Conservation (phyloP, 2,888 invertebrate species). For the Ametastegia equiseti region DNA sequence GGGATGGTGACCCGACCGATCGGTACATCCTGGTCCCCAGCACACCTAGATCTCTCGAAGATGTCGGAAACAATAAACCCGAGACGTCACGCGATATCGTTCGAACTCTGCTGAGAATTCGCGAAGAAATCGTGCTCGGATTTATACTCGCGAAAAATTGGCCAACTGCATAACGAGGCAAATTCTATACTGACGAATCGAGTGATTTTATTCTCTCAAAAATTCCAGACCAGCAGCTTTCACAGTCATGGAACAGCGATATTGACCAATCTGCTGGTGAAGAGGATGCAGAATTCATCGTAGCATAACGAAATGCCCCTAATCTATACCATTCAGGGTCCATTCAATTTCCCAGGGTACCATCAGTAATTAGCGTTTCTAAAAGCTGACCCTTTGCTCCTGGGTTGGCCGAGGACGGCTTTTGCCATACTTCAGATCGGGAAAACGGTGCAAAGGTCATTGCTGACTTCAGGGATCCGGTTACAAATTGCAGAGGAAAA, state of each 20-base stretch:
- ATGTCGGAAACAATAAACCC: constrained; percentile 46
- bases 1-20: constrained; percentile 23
- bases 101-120: constrained; percentile 6
- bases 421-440: constrained; percentile 73
- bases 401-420: constrained; percentile 61
- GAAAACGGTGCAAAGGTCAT: constrained; percentile 64
- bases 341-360: constrained; percentile 64
- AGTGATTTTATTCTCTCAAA: neutral
- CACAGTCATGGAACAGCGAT: neutral
- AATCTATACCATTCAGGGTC: constrained; percentile 1
- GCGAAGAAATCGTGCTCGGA: neutral
- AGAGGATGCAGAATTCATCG: constrained; percentile 4
- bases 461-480: too few relatives aligned
- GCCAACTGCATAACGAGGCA: neutral
- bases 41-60: constrained; percentile 43
- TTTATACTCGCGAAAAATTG: neutral
- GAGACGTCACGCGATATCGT: constrained; percentile 43
- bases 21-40: neutral
- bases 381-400: constrained; percentile 62
- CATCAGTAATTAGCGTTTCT: constrained; percentile 75
- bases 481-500: too few relatives aligned
- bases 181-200: too few relatives aligned
- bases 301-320: neutral
- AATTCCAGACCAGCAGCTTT: neutral
- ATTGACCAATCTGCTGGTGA: neutral